phyloP scores from a whole-genome alignment of 2,888 invertebrate genomes.

The Ommatoiulus sabulosus region DNA sequence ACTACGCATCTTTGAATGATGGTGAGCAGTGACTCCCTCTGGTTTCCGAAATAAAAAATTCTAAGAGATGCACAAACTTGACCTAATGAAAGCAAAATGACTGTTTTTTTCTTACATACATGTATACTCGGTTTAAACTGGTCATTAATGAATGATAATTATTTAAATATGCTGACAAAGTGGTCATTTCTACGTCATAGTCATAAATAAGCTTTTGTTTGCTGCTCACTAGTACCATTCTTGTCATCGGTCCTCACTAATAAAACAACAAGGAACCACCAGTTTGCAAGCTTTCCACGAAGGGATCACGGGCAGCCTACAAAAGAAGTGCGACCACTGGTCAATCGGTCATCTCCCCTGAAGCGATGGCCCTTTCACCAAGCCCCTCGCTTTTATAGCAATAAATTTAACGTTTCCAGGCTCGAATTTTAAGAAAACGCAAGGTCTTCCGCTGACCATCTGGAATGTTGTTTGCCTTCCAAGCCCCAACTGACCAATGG shows the following conservation, averaged over 20 bases:
- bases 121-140: not conserved
- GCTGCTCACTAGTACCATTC: not conserved
- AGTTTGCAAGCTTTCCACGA: not conserved
- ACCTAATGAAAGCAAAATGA: not conserved
- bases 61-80: not conserved
- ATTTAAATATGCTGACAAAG: not conserved
- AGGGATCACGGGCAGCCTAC: not conserved
- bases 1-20: not conserved
- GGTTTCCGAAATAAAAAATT: not conserved
- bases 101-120: not conserved
- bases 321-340: not conserved
- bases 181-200: not conserved
- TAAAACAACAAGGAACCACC: not conserved
- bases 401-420: not conserved
- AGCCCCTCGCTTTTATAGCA: not conserved
- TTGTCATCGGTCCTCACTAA: not conserved
- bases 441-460: not conserved
- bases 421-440: not conserved
- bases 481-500: conserved; percentile 24
- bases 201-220: not conserved
- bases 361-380: not conserved
- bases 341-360: conserved; percentile 3
- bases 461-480: conserved; percentile 40
- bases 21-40: not conserved
- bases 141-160: not conserved